Conservation (phyloP, 2,797 vertebrate species). For the Gobio occitaniae region DNA sequence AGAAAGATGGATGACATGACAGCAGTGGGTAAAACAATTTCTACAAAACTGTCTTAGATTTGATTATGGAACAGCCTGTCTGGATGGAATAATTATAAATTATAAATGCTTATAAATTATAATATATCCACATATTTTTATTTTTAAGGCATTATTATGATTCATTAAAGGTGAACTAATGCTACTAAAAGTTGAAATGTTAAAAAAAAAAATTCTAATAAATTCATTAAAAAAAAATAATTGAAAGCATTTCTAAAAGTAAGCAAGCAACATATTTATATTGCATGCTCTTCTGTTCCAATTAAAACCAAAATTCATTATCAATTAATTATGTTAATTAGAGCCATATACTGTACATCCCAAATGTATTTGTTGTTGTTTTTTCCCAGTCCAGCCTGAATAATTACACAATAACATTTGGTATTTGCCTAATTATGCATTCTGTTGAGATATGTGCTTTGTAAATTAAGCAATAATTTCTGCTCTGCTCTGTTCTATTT, state of each 20-base stretch:
- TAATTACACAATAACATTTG: neutral
- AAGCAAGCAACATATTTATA: neutral
- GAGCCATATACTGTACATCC: slow-evolving; percentile 11
- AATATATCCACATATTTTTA: too few relatives aligned
- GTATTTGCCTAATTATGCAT: slow-evolving; percentile 26
- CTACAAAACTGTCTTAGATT: slow-evolving; percentile 4
- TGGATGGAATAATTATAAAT: slow-evolving; percentile 21
- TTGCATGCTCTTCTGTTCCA: neutral
- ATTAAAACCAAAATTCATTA: neutral
- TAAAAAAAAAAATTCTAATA: too few relatives aligned
- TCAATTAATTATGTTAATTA: slow-evolving; percentile 38
- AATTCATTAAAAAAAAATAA: neutral
- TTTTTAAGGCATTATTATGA: neutral
- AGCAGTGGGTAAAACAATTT: slow-evolving; percentile 31
- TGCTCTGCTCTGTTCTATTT: slow-evolving; percentile 51
- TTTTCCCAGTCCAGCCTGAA: slow-evolving; percentile 6
- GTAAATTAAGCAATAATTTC: slow-evolving; percentile 50
- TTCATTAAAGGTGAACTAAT: neutral
- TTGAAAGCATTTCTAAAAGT: neutral
- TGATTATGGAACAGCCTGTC: slow-evolving; percentile 2
- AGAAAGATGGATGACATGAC: slow-evolving; percentile 32
- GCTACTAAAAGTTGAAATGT: neutral
- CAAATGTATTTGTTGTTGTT: slow-evolving; percentile 34
- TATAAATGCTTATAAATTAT: neutral
- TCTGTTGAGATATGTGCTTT: slow-evolving; percentile 35